Percentiles rank a stretch among this genome's conserved stretches.
Conservation (phyloP, 2,888 invertebrate genomes). For the Macrosoma leucophasiata region DNA sequence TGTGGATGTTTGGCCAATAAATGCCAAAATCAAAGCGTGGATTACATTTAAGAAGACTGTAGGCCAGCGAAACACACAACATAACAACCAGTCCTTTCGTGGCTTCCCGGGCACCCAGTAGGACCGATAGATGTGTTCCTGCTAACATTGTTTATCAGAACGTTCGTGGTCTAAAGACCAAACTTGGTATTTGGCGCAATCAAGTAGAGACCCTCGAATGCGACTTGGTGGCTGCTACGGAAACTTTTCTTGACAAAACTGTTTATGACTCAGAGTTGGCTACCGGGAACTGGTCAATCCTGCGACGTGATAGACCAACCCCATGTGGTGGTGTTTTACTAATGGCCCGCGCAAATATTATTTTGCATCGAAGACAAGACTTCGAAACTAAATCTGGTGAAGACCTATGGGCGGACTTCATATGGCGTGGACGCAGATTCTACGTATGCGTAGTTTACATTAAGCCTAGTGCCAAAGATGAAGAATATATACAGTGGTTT, state of each 20-base stretch:
- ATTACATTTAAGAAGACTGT: conserved; percentile 7
- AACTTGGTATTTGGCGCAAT: conserved; percentile 11
- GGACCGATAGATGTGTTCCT: background rate
- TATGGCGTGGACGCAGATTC: conserved; percentile 1
- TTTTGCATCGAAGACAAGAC: conserved; percentile 6
- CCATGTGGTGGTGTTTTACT: conserved; percentile 16
- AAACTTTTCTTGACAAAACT: conserved; percentile 12
- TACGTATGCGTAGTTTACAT: conserved; percentile 19
- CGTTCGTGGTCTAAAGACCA: conserved; percentile 18
- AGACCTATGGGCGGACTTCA: conserved; percentile 18
- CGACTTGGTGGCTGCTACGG: conserved; percentile 13
- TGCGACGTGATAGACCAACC: conserved; percentile 16
- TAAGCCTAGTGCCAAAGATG: conserved; percentile 15
- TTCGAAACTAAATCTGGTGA: conserved; percentile 18
- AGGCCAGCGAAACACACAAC: background rate
- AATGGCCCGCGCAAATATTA: conserved; percentile 10
- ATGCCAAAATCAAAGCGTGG: conserved; percentile 21
- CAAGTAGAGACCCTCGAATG: conserved; percentile 3
- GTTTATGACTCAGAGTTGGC: conserved; percentile 13
- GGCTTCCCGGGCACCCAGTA: conserved; percentile 1
- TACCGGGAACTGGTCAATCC: conserved; percentile 10
- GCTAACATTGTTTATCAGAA: conserved; percentile 15
- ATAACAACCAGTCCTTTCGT: conserved; percentile 7
- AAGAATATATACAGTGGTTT: conserved; percentile 14
- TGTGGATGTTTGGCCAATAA: conserved; percentile 20